Percentiles rank a stretch among this genome's conserved stretches.
Evolutionary conservation across 2,113 vertebrate species (phyloP).

Genomic region (Bufo bufo): DNA sequence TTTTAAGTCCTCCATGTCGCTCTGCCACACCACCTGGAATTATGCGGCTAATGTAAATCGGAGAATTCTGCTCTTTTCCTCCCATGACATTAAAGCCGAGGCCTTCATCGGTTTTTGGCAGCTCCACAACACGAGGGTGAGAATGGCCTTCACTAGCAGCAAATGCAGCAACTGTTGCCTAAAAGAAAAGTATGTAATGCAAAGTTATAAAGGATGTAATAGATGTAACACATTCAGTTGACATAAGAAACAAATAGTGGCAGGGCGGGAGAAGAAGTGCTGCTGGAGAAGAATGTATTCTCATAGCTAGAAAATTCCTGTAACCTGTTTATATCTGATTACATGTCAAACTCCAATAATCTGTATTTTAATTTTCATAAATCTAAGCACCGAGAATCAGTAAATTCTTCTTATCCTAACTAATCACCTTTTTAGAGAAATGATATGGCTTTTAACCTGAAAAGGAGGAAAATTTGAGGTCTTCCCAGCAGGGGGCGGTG

Average conservation of each 20-base stretch:
- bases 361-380: background rate
- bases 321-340: background rate
- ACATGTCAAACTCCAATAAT: background rate
- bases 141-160: slow-evolving; percentile 98
- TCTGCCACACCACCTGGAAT: slow-evolving; percentile 98
- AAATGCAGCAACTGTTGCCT: slow-evolving; percentile 98
- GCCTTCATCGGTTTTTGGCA: slow-evolving; percentile 98
- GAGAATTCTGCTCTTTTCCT: slow-evolving; percentile 98
- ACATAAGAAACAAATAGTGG: background rate
- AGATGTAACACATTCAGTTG: background rate
- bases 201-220: slow-evolving; percentile 56
- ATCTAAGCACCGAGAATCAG: background rate
- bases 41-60: slow-evolving; percentile 98
- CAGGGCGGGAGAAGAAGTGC: background rate
- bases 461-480: background rate
- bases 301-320: background rate
- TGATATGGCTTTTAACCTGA: background rate
- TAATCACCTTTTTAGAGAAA: background rate
- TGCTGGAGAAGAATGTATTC: background rate
- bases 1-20: slow-evolving; percentile 93
- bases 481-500: background rate
- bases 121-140: slow-evolving; percentile 93
- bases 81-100: slow-evolving; percentile 99
- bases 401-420: background rate
- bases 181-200: slow-evolving; percentile 63